These are phyloP conservation scores for Brotula barbata DNA, from an alignment of 2,797 vertebrate species.

Conservation along the genomic window DNA sequence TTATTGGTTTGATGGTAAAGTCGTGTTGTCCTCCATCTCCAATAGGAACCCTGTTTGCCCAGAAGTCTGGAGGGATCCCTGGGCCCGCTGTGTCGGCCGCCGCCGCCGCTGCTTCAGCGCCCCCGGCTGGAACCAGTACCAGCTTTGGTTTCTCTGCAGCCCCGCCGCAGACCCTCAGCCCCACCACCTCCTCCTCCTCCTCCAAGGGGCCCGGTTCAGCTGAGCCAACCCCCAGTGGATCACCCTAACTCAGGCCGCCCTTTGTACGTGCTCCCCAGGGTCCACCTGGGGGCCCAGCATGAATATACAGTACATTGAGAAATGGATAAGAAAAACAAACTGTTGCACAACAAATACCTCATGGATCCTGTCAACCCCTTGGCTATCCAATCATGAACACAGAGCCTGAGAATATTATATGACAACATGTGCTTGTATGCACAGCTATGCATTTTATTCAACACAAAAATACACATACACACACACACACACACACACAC, in stretches of 20 bases:
- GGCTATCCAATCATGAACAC: conserved; percentile 72
- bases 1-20: neutral
- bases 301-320: conserved; percentile 69
- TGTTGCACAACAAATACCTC: conserved; percentile 85
- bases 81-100: conserved; percentile 67
- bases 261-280: conserved; percentile 45
- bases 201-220: conserved; percentile 88
- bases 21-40: neutral
- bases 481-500: neutral
- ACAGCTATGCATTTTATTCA: conserved; percentile 67
- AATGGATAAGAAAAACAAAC: conserved; percentile 71
- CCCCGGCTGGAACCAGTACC: conserved; percentile 80
- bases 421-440: conserved; percentile 47
- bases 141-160: conserved; percentile 77
- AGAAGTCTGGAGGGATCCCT: conserved; percentile 84
- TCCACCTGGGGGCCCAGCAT: conserved; percentile 60
- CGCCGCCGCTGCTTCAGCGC: conserved; percentile 55
- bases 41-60: conserved; percentile 93
- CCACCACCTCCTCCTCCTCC: conserved; percentile 81
- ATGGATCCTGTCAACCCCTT: conserved; percentile 73
- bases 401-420: conserved; percentile 62
- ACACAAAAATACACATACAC: conserved; percentile 9
- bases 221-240: conserved; percentile 89
- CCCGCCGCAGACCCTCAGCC: conserved; percentile 83
- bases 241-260: conserved; percentile 79